A percentile compares a stretch with the other conserved stretches of the same genome.
phyloP scores from a whole-genome alignment of 2,797 vertebrate genomes.

The Poecilia picta region DNA sequence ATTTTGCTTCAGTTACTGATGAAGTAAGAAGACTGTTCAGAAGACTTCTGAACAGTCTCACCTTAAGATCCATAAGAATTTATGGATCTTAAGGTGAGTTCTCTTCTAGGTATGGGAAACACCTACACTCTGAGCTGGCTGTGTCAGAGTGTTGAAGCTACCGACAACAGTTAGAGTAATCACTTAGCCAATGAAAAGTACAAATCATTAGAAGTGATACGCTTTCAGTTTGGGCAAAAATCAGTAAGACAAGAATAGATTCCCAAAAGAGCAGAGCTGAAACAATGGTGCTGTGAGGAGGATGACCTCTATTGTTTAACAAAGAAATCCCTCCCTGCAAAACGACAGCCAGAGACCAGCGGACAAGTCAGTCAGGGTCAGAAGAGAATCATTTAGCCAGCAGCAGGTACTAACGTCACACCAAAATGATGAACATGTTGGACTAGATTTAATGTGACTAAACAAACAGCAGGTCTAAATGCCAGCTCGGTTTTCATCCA shows the following conservation, averaged over 20 bases:
- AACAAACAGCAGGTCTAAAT: background rate
- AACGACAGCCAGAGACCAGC: background rate
- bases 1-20: background rate
- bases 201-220: background rate
- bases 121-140: background rate
- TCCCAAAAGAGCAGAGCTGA: background rate
- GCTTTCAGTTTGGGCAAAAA: background rate
- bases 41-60: no score
- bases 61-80: no score
- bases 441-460: background rate
- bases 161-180: background rate
- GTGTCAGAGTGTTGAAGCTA: background rate
- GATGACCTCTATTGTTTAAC: background rate
- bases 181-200: background rate
- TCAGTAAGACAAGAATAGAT: background rate
- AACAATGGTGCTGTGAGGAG: conserved; percentile 1
- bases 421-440: background rate
- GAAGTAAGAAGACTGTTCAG: background rate
- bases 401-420: background rate
- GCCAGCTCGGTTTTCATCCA: background rate
- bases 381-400: background rate
- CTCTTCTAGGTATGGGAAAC: background rate
- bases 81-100: background rate
- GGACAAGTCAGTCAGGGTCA: background rate
- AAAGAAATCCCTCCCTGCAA: background rate